Conservation (phyloP, 2,888 invertebrate genomes). For the Cryptus armator region DNA sequence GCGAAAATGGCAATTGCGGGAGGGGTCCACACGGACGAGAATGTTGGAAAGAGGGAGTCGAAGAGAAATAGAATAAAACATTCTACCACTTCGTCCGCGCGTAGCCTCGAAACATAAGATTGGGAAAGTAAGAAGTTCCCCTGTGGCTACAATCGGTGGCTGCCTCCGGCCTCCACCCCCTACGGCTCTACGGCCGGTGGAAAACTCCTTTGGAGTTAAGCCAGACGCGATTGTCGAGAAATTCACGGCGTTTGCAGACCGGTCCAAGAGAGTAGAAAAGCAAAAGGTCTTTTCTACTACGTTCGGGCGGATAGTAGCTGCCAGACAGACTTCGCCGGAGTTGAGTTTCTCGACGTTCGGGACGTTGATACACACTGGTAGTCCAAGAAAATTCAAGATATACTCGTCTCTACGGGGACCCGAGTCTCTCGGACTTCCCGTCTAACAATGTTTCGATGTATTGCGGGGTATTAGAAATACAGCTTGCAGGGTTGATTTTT, state of each 20-base stretch:
- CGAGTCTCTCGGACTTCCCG: neutral
- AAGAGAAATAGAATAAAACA: conserved; percentile 36
- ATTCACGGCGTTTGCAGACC: conserved; percentile 75
- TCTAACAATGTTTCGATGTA: neutral
- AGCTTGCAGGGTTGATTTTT: neutral
- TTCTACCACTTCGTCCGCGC: conserved; percentile 32
- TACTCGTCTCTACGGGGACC: neutral
- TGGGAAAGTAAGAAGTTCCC: conserved; percentile 71
- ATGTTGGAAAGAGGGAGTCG: neutral
- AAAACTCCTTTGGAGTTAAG: conserved; percentile 79
- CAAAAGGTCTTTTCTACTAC: conserved; percentile 11
- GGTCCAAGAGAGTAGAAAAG: conserved; percentile 37
- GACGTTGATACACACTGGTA: neutral
- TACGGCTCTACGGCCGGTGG: conserved; percentile 58
- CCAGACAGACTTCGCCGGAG: neutral
- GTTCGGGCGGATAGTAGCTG: neutral
- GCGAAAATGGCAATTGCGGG: conserved; percentile 27
- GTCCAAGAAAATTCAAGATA: neutral
- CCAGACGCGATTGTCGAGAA: conserved; percentile 81
- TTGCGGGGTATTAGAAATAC: neutral
- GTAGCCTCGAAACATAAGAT: conserved; percentile 70
- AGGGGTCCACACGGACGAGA: neutral
- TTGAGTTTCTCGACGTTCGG: neutral
- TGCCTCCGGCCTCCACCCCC: conserved; percentile 16
- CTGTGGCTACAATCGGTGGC: neutral